Conservation (phyloP, 37 sponge, comb jelly and placozoan genomes). For the Oscarella lobularis region DNA sequence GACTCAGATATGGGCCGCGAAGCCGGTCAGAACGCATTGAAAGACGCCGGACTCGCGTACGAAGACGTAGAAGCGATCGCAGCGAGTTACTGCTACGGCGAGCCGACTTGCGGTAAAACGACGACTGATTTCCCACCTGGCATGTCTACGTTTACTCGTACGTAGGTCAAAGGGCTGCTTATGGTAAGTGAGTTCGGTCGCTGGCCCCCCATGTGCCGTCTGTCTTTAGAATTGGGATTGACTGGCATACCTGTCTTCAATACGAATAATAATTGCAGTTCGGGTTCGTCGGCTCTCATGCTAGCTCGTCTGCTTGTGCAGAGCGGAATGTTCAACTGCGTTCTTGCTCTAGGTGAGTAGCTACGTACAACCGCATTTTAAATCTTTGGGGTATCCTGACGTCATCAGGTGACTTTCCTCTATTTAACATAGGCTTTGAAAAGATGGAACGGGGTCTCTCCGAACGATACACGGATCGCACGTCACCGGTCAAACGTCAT, state of each 20-base stretch:
- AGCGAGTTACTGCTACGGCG: slow-evolving; percentile 66
- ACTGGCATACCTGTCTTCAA: slow-evolving; percentile 61
- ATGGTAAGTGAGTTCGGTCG: slow-evolving; percentile 23
- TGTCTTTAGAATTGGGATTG: slow-evolving; percentile 20
- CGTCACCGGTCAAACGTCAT: slow-evolving; percentile 41
- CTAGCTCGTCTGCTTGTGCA: slow-evolving; percentile 28
- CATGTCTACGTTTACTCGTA: not conserved
- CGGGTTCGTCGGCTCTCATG: slow-evolving; percentile 59
- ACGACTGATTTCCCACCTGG: not conserved
- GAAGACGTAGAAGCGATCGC: slow-evolving; percentile 43
- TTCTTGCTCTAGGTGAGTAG: slow-evolving; percentile 46
- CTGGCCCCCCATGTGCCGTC: not conserved
- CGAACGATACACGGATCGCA: slow-evolving; percentile 36
- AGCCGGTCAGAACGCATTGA: slow-evolving; percentile 37
- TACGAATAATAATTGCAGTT: slow-evolving; percentile 63
- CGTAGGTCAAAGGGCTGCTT: slow-evolving; percentile 35
- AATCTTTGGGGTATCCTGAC: not conserved
- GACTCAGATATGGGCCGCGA: slow-evolving; percentile 44
- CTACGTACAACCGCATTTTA: not conserved
- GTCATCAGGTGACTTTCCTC: not conserved
- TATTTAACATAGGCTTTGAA: slow-evolving; percentile 43
- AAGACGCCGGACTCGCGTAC: slow-evolving; percentile 41
- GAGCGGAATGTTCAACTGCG: slow-evolving; percentile 33
- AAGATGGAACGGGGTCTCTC: slow-evolving; percentile 58
- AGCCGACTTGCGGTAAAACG: slow-evolving; percentile 46